Conservation (phyloP, 92 coral and sea anemone species). For the Epizoanthus stellaris region DNA sequence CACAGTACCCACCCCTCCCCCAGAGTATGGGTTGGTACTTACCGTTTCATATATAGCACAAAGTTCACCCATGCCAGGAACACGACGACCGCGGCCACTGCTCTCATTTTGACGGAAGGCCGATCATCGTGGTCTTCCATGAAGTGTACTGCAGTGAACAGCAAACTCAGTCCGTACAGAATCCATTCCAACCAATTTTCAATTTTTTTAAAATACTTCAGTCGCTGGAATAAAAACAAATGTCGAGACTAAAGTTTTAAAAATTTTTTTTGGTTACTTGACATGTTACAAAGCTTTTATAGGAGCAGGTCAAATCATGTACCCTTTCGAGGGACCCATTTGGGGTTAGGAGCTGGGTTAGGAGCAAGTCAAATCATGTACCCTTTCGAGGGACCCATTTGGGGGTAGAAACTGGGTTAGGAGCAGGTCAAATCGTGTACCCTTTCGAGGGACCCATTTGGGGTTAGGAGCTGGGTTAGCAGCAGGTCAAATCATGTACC, state of each 20-base stretch:
- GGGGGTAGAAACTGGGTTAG: too few relatives aligned
- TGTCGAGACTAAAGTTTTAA: background rate
- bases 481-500: too few relatives aligned
- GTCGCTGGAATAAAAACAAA: conserved; percentile 4
- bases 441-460: too few relatives aligned
- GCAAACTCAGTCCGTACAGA: conserved; percentile 35
- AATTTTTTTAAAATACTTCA: conserved; percentile 23
- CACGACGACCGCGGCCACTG: conserved; percentile 35
- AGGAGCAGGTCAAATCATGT: too few relatives aligned
- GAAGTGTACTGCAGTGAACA: background rate
- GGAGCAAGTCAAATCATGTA: too few relatives aligned
- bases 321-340: too few relatives aligned
- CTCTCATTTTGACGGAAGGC: conserved; percentile 3
- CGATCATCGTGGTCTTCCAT: background rate
- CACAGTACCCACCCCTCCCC: background rate
- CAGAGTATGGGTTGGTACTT: background rate
- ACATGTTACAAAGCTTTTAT: too few relatives aligned
- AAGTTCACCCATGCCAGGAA: conserved; percentile 25
- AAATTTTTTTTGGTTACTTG: too few relatives aligned
- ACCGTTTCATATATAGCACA: conserved; percentile 10
- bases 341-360: too few relatives aligned
- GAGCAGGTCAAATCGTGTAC: too few relatives aligned
- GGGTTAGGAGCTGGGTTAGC: too few relatives aligned
- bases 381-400: too few relatives aligned
- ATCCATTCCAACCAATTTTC: conserved; percentile 52